Evolutionary conservation across 92 coral and sea anemone genomes (phyloP).

Genomic region (Galaxea fascicularis): DNA sequence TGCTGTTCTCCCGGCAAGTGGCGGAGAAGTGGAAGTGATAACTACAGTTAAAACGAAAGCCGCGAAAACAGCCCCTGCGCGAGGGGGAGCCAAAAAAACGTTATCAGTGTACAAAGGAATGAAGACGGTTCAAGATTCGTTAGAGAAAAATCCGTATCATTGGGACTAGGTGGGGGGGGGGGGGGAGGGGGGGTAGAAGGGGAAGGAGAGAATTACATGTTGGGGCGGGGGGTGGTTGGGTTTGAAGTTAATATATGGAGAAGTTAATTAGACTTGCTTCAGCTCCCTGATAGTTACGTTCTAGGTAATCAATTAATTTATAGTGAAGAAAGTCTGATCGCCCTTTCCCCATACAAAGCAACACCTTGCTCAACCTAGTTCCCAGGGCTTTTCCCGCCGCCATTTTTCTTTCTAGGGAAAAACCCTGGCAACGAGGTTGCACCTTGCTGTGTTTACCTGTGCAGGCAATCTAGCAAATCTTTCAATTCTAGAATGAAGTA

Average conservation of each 20-base stretch:
- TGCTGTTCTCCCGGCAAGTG: conserved; percentile 83
- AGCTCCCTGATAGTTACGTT: no score
- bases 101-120: conserved; percentile 84
- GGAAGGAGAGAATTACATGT: neutral
- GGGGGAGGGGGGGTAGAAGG: conserved; percentile 8
- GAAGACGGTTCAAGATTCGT: conserved; percentile 90
- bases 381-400: no score
- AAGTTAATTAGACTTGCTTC: no score
- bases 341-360: no score
- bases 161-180: conserved; percentile 75
- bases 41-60: conserved; percentile 94
- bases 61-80: conserved; percentile 55
- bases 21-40: conserved; percentile 91
- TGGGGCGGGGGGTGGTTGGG: neutral
- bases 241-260: neutral
- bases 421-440: no score
- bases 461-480: no score
- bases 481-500: no score
- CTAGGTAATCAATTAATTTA: no score
- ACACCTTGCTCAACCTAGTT: no score
- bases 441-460: no score
- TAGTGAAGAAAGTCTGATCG: no score
- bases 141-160: conserved; percentile 90
- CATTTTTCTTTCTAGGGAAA: no score
- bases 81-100: conserved; percentile 74